Percentiles rank a stretch among this genome's conserved stretches.
Conservation (phyloP, 2,113 vertebrate species). For the Lutjanus erythropterus region DNA sequence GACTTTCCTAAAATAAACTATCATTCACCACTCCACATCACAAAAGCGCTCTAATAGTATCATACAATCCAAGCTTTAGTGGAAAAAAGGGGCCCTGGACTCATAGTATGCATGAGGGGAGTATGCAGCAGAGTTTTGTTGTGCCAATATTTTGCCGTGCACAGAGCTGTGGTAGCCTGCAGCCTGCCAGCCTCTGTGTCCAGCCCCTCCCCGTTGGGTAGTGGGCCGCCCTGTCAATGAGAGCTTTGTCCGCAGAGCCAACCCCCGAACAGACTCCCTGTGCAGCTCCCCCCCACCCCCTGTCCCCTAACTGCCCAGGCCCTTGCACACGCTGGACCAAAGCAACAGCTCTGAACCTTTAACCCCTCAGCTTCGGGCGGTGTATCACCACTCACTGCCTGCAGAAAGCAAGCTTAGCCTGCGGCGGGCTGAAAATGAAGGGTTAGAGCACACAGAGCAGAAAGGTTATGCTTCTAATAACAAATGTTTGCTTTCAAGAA, state of each 20-base stretch:
- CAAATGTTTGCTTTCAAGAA: constrained; percentile 55
- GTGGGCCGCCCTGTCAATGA: constrained; percentile 79
- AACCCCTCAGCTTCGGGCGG: constrained; percentile 65
- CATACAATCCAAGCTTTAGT: background rate
- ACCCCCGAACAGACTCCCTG: constrained; percentile 73
- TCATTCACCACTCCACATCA: background rate
- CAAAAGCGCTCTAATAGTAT: background rate
- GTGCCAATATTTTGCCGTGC: constrained; percentile 63
- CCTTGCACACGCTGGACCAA: constrained; percentile 73
- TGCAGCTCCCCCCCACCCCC: constrained; percentile 63
- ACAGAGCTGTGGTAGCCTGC: constrained; percentile 54
- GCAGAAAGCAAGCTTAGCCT: constrained; percentile 18
- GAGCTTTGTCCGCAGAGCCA: constrained; percentile 80
- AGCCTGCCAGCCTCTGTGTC: constrained; percentile 58
- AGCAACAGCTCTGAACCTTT: constrained; percentile 78
- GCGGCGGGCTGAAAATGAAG: constrained; percentile 40
- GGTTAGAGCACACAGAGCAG: constrained; percentile 33
- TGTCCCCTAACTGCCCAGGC: constrained; percentile 44
- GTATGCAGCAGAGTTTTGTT: constrained; percentile 36
- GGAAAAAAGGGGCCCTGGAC: background rate
- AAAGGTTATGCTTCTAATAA: constrained; percentile 49
- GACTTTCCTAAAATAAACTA: constrained; percentile 6
- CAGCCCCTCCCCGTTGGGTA: constrained; percentile 67
- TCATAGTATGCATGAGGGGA: constrained; percentile 28
- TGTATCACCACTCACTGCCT: constrained; percentile 29